phyloP scores from a whole-genome alignment of 2,888 invertebrate species.

The Vesta saturnalis region DNA sequence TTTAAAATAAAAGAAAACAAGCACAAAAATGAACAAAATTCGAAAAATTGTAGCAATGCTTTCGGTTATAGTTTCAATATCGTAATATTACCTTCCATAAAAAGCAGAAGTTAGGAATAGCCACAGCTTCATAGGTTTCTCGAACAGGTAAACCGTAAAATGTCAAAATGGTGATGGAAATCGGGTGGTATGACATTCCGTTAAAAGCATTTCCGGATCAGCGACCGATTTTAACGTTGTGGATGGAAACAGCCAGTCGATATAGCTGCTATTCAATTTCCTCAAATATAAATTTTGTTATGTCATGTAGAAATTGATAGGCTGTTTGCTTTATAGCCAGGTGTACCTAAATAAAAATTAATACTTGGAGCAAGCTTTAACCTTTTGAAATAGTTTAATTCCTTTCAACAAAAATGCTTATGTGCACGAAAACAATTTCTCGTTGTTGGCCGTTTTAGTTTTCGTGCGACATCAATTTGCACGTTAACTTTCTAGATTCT shows the following conservation, averaged over 20 bases:
- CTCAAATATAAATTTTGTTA: slow-evolving; percentile 52
- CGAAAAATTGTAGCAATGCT: slow-evolving; percentile 26
- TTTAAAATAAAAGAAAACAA: slow-evolving; percentile 20
- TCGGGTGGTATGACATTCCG: slow-evolving; percentile 57
- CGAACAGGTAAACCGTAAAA: slow-evolving; percentile 54
- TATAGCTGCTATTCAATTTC: slow-evolving; percentile 55
- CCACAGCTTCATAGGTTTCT: slow-evolving; percentile 34
- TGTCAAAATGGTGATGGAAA: slow-evolving; percentile 58
- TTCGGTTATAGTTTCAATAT: slow-evolving; percentile 36
- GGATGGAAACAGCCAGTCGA: slow-evolving; percentile 50
- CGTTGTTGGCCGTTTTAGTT: neutral
- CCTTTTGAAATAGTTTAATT: neutral
- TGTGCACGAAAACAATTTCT: neutral
- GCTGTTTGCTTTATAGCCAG: slow-evolving; percentile 28
- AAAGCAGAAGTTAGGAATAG: slow-evolving; percentile 37
- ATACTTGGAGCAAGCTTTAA: slow-evolving; percentile 1
- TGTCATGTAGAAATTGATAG: slow-evolving; percentile 48
- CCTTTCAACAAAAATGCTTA: neutral
- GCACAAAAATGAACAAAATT: slow-evolving; percentile 23
- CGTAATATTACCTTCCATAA: slow-evolving; percentile 38
- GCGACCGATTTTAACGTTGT: slow-evolving; percentile 45
- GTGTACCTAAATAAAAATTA: slow-evolving; percentile 19
- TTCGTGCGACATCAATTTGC: slow-evolving; percentile 16
- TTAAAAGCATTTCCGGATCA: slow-evolving; percentile 60
- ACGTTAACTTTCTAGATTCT: slow-evolving; percentile 19